A percentile compares a stretch with the other conserved stretches of the same genome.
Evolutionary conservation across 2,888 invertebrate species (phyloP).

Genomic region (Tachina grossa): DNA sequence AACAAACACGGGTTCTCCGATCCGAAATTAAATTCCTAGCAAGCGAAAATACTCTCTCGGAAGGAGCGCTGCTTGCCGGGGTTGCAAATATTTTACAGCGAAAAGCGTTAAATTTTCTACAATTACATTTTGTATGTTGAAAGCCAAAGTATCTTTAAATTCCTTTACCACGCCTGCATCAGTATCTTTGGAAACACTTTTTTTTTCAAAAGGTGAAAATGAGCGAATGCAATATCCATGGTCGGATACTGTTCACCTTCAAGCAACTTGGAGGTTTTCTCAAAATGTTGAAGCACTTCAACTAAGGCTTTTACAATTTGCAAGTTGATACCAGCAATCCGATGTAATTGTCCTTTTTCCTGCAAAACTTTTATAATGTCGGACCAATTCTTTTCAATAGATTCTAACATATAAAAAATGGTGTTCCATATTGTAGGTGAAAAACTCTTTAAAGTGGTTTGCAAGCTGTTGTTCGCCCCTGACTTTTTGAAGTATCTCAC

Average conservation of each 20-base stretch:
- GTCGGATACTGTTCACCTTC: constrained; percentile 25
- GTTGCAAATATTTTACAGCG: too few species aligned
- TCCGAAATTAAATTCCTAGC: too few species aligned
- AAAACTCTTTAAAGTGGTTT: constrained; percentile 9
- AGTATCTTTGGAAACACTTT: background rate
- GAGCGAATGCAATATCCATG: constrained; percentile 16
- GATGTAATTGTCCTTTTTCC: background rate
- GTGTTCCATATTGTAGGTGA: constrained; percentile 14
- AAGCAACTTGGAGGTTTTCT: too few species aligned
- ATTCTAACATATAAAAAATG: constrained; percentile 2
- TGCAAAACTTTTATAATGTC: background rate
- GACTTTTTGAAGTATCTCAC: background rate
- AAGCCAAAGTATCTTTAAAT: constrained; percentile 13
- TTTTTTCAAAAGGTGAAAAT: constrained; percentile 16
- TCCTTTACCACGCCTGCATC: constrained; percentile 1
- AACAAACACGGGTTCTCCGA: too few species aligned
- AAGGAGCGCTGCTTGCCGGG: background rate
- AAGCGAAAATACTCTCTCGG: background rate
- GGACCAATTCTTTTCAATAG: background rate
- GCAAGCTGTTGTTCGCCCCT: background rate
- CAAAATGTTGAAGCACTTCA: constrained; percentile 15
- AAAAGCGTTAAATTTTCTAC: constrained; percentile 5
- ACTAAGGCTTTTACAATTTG: background rate
- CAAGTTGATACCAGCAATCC: background rate
- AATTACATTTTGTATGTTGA: background rate